Percentiles rank a stretch among this genome's conserved stretches.
phyloP scores from a whole-genome alignment of 2,113 vertebrate genomes.

The Opisthocomus hoazin region DNA sequence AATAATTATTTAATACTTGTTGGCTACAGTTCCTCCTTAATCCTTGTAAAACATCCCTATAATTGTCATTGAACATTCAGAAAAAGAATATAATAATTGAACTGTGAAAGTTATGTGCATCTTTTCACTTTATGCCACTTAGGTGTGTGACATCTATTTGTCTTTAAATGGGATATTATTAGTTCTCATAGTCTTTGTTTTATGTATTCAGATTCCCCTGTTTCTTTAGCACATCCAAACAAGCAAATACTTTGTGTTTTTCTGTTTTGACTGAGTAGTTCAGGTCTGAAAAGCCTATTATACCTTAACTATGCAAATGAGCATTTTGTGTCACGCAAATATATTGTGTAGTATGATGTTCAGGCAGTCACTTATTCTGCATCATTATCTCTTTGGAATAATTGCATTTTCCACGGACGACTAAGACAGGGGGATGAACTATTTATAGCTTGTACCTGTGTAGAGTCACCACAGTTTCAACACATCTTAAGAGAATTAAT shows the following conservation, averaged over 20 bases:
- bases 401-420: background rate
- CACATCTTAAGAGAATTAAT: background rate
- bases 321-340: background rate
- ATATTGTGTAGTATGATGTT: background rate
- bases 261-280: background rate
- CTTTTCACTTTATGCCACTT: background rate
- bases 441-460: background rate
- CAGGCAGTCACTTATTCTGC: background rate
- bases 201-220: background rate
- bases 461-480: background rate
- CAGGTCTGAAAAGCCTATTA: background rate
- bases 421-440: background rate
- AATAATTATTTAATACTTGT: background rate
- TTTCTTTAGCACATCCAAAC: background rate
- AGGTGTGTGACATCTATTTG: background rate
- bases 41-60: background rate
- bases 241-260: background rate
- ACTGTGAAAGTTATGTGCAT: background rate
- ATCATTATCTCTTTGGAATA: background rate
- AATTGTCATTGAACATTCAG: background rate
- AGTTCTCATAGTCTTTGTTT: background rate
- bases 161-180: background rate
- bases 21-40: background rate
- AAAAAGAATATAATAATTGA: background rate
- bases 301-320: constrained; percentile 16